phyloP scores from a whole-genome alignment of 2,888 invertebrate species.

The Theretra japonica region DNA sequence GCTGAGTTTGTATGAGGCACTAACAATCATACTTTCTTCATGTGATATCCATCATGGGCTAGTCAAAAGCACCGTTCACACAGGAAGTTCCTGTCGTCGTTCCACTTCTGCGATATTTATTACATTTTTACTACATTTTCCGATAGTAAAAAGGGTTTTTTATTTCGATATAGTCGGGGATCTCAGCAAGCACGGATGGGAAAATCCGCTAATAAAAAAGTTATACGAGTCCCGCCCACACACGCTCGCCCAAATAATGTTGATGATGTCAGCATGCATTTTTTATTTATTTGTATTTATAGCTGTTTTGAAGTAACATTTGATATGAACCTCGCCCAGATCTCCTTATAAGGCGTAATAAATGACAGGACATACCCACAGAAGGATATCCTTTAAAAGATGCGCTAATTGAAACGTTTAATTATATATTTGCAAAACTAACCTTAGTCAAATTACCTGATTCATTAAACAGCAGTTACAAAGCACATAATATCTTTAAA shows the following conservation, averaged over 20 bases:
- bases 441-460: too few relatives aligned
- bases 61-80: background rate
- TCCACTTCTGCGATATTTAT: background rate
- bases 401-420: background rate
- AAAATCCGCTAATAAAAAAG: conserved; percentile 22
- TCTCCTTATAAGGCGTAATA: background rate
- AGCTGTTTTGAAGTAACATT: background rate
- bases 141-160: background rate
- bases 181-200: background rate
- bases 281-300: background rate
- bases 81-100: background rate
- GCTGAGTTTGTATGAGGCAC: conserved; percentile 1
- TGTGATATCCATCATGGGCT: background rate
- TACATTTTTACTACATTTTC: background rate
- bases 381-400: background rate
- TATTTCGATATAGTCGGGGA: background rate
- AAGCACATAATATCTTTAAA: too few relatives aligned
- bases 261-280: conserved; percentile 23
- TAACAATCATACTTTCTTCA: conserved; percentile 4
- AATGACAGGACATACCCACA: background rate
- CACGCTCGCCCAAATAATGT: conserved; percentile 15
- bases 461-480: too few relatives aligned
- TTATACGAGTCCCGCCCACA: conserved; percentile 13
- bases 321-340: conserved; percentile 3
- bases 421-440: too few relatives aligned